These are phyloP conservation scores for Sandelia bainsii DNA, from an alignment of 2,797 vertebrate species.

Conservation along the genomic window DNA sequence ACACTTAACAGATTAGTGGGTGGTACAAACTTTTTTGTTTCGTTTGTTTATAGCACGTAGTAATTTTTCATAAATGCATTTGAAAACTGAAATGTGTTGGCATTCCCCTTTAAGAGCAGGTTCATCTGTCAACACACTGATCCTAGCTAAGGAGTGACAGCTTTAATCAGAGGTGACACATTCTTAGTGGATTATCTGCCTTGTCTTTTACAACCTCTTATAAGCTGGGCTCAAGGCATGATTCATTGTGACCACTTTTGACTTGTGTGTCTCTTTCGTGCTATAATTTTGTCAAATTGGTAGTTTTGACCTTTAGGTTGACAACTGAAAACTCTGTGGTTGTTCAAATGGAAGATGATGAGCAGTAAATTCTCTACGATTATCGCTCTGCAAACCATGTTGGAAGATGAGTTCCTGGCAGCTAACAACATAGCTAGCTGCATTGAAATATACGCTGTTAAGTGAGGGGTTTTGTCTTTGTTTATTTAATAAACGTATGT, in stretches of 20 bases:
- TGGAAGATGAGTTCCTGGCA: constrained; percentile 51
- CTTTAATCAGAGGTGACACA: constrained; percentile 73
- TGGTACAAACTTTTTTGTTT: constrained; percentile 8
- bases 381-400: constrained; percentile 61
- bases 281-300: constrained; percentile 72
- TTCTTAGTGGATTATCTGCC: constrained; percentile 71
- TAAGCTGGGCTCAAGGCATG: constrained; percentile 60
- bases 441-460: constrained; percentile 12
- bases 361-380: constrained; percentile 68
- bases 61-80: constrained; percentile 25
- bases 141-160: constrained; percentile 64
- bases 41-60: background rate
- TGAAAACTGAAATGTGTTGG: constrained; percentile 16
- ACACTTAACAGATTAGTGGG: constrained; percentile 10
- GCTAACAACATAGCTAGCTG: constrained; percentile 19
- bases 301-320: constrained; percentile 73
- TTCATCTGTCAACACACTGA: constrained; percentile 65
- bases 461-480: constrained; percentile 27
- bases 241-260: constrained; percentile 66
- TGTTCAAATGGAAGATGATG: constrained; percentile 54
- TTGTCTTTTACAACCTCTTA: constrained; percentile 73
- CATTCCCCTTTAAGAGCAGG: constrained; percentile 56
- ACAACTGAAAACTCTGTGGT: constrained; percentile 69
- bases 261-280: constrained; percentile 59
- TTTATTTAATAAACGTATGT: constrained; percentile 32